Conservation (phyloP, 2,113 vertebrate species). For the Campylomormyrus numenius region DNA sequence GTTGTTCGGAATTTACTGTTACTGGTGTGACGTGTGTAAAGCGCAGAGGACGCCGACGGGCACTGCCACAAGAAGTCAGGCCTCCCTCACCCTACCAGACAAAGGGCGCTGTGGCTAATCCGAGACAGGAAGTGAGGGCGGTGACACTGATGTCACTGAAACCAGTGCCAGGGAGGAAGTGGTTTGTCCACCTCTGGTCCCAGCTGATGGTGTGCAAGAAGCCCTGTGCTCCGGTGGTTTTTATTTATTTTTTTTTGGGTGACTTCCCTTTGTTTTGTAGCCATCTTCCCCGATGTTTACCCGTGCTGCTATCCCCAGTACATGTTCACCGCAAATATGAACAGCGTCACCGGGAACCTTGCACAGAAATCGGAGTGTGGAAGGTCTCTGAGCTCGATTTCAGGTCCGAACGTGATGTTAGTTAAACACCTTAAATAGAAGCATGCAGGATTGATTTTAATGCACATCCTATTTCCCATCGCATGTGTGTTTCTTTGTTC, state of each 20-base stretch:
- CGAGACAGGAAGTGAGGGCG: background rate
- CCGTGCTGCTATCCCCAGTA: background rate
- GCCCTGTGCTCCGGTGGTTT: background rate
- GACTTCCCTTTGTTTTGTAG: background rate
- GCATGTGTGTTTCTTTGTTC: background rate
- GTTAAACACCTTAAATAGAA: background rate
- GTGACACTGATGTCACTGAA: background rate
- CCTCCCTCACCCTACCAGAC: background rate
- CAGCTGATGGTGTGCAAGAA: background rate
- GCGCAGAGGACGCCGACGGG: conserved; percentile 15
- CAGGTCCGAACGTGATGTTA: background rate
- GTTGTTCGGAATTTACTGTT: conserved; percentile 54
- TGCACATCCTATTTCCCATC: background rate
- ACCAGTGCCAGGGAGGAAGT: background rate
- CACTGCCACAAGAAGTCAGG: background rate
- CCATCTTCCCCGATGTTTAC: background rate
- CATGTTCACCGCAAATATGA: background rate
- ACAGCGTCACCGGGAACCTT: background rate
- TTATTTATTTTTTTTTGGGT: background rate
- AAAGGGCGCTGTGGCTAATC: background rate
- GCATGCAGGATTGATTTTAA: background rate
- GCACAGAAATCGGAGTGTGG: background rate
- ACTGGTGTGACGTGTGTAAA: conserved; percentile 36
- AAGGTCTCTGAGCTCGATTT: background rate
- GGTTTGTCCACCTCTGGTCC: background rate